Percentiles rank a stretch among this genome's conserved stretches.
These are phyloP conservation scores for Chinchilla lanigera DNA, from an alignment of 2,113 vertebrate species.

Conservation along the genomic window DNA sequence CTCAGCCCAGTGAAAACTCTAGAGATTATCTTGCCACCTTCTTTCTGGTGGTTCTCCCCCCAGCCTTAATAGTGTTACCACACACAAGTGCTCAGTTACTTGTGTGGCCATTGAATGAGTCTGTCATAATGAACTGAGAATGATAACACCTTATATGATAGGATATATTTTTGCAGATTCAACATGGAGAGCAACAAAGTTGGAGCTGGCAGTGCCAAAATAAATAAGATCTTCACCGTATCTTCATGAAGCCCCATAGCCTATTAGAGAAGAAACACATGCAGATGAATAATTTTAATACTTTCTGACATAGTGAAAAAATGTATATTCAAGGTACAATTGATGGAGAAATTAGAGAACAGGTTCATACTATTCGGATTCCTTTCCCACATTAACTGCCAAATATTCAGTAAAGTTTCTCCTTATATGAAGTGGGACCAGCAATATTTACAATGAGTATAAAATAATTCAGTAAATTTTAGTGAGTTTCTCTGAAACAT, in stretches of 20 bases:
- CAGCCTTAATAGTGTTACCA: neutral
- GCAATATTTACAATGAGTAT: neutral
- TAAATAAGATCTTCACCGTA: neutral
- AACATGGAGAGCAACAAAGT: neutral
- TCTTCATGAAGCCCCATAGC: neutral
- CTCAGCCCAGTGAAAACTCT: neutral
- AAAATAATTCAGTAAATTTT: constrained; percentile 2
- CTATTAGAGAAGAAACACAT: neutral
- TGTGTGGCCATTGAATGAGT: neutral
- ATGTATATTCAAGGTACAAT: neutral
- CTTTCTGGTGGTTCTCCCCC: neutral
- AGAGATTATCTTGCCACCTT: neutral
- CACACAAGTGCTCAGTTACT: neutral
- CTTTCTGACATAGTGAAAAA: neutral
- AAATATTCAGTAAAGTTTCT: neutral
- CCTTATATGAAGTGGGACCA: neutral
- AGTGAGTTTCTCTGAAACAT: neutral
- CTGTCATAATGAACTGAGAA: neutral
- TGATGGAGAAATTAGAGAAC: neutral
- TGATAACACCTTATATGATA: neutral
- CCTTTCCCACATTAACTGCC: neutral
- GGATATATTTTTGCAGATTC: neutral
- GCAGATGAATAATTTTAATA: neutral
- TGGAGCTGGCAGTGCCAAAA: neutral
- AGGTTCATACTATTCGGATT: neutral